Evolutionary conservation across 2,113 vertebrate genomes (phyloP).

Genomic region (Neotoma lepida): DNA sequence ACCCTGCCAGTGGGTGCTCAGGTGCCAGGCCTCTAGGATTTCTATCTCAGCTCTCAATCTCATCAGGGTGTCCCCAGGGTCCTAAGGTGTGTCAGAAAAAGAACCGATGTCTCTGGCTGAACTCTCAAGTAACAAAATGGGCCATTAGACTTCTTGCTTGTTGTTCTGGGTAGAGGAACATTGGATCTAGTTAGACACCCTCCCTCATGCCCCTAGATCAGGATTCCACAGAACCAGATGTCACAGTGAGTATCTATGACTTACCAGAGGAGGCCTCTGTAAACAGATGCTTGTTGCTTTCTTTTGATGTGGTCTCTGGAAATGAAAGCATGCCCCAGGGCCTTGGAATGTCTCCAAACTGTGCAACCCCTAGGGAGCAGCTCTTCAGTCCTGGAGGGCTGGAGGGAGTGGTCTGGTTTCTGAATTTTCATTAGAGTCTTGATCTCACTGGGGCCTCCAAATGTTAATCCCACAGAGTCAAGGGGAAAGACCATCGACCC

Average conservation of each 20-base stretch:
- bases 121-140: not conserved
- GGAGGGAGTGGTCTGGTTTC: not conserved
- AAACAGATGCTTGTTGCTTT: not conserved
- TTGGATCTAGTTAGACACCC: not conserved
- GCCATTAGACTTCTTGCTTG: not conserved
- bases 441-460: not conserved
- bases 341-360: not conserved
- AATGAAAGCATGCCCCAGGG: not conserved
- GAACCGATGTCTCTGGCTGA: not conserved
- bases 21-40: not conserved
- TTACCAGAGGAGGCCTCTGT: not conserved
- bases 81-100: not conserved
- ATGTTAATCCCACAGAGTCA: not conserved
- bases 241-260: not conserved
- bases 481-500: not conserved
- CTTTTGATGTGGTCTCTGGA: not conserved
- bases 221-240: not conserved
- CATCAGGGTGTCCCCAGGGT: not conserved
- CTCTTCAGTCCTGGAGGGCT: not conserved
- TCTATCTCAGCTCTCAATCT: not conserved
- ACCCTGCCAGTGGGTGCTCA: not conserved
- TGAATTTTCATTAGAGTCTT: not conserved
- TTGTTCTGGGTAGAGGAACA: not conserved
- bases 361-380: not conserved
- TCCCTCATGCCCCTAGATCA: not conserved